Base-by-base conservation (phyloP, 2,888 invertebrate genomes). In the Catotricha subobsoleta region DNA sequence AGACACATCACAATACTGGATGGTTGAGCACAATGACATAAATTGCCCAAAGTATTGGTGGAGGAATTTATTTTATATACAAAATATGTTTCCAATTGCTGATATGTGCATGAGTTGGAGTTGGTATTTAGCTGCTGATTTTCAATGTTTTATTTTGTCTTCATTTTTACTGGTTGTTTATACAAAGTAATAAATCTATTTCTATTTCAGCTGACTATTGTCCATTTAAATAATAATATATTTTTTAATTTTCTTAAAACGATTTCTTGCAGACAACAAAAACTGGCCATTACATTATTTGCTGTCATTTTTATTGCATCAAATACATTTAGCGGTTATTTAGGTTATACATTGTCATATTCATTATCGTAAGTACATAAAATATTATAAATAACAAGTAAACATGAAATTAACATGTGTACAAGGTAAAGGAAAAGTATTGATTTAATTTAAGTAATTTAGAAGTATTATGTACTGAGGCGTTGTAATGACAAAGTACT, bases 41-140 rank as follows among this genome's bases (percentile, higher is more conserved):
- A 45, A 52, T n/a, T 68, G 69, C 47, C 50, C 57, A 2, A 62
- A 62, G 44, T 48, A 65, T 47, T 68, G 68, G 68, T 68, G 68
- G 68, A 56, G 66, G 46, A 68, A 68, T 51, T 34, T 68, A 3
- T 49, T 69, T 2, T 68, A 67, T 48, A 50, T 53, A 2, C 51
- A 52, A 39, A 53, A 50, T 43, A 46, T 51, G 13, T 48, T 43
- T 38, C 48, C 52, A 29, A 19, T 43, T 25, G 27, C 38, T 16
- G 46, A 48, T 18, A 48, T 47, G 40, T 50, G 50, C 35, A 45
- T 49, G 46, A 44, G 45, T 10, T 50, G 48, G 48, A 47, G 47
- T 25, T 49, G 49, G 49, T 47, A 44, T 33, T 43, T 50, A 12
- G 45, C 46, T 9, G 44, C 47, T 6, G 49, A 49, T 44, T 49